Percentiles rank a stretch among this genome's conserved stretches.
Conservation (phyloP, 1,140 invertebrate species). For the Pentalonia nigronervosa region DNA sequence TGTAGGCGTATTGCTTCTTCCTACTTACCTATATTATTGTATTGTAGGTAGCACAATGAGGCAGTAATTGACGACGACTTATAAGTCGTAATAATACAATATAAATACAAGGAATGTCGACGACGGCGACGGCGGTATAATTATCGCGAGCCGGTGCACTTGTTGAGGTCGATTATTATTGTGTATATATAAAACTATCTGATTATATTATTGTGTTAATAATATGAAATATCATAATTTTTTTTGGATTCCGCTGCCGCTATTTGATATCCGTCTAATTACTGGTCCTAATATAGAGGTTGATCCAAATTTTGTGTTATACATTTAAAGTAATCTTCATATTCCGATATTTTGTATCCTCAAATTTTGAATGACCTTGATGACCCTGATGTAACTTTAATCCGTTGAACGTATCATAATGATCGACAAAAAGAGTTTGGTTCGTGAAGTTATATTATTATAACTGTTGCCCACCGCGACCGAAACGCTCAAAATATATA, state of each 20-base stretch:
- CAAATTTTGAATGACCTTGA: background rate
- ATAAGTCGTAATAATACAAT: conserved; percentile 6
- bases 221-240: background rate
- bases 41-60: conserved; percentile 11
- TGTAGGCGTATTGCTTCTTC: background rate
- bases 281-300: too few species aligned
- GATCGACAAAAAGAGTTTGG: background rate
- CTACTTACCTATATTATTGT: background rate
- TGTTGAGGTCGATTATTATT: background rate
- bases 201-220: background rate
- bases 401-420: background rate
- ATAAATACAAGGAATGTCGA: background rate
- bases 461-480: background rate
- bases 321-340: background rate
- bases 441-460: background rate
- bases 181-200: background rate
- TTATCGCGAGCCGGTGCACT: background rate
- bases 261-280: too few species aligned
- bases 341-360: background rate
- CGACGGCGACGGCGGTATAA: background rate
- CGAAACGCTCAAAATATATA: background rate
- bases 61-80: background rate
- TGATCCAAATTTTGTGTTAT: background rate
- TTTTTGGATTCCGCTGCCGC: background rate
- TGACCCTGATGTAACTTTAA: background rate